Evolutionary conservation across 2,113 vertebrate species (phyloP), one percentile per base, ranked within the genome.

Genomic region (Galbula dea): DNA sequence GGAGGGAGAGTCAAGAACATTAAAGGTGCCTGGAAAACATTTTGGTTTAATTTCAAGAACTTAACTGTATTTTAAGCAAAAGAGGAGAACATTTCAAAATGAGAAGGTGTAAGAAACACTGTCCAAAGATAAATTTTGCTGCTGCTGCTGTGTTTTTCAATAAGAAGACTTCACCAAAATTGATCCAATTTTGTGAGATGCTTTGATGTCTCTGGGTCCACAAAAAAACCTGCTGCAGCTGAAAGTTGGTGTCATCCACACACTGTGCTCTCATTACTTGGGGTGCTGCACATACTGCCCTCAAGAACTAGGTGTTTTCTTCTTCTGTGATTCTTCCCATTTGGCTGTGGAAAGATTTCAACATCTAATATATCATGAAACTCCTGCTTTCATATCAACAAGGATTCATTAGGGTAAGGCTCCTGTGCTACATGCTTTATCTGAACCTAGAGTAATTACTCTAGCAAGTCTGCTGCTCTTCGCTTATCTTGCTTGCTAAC

Each of bases 361-460:
- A 23, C 76, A 30, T 84, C 94, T 95, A 59, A 83, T 69, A 88
- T 49, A 77, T 84, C 95, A 95, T 57, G 45, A 97, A 94, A 74
- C 90, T 95, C 94, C 86, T 66, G 83, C 78, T 97, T n/a, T 94
- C 91, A 76, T 93, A 89, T 96, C 97, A 95, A 85, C 72, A 74
- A 95, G 95, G 95, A 91, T 96, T 97, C 96, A 97, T 97, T 97
- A 96, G 6, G 34, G 86, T 76, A 48, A 94, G 54, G 32, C 29
- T 94, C 71, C 93, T 83, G 46, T 45, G 86, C 93, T 94, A 65
- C 95, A 92, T 89, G 90, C 94, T 95, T 96, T 96, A 96, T 97
- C 96, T 97, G 95, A 95, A 95, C 91, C 91, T 95, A 68, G 41
- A 18, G 93, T 97, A 97, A 98, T 98, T 97, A 97, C 96, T 58